phyloP scores from a whole-genome alignment of 2,797 vertebrate genomes.

The Hoplostethus atlanticus region DNA sequence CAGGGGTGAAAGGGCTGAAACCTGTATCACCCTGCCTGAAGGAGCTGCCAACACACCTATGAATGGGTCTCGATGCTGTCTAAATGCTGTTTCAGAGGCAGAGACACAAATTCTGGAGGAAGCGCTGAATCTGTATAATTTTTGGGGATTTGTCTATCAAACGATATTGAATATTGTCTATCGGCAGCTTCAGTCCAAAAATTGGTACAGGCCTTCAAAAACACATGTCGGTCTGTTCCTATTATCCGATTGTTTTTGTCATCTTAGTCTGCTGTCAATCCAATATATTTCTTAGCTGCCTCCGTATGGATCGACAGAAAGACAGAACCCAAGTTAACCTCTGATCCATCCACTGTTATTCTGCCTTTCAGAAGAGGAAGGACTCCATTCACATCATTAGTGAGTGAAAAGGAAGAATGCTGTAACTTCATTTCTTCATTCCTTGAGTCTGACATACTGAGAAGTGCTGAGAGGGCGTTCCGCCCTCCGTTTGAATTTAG shows the following conservation, averaged over 20 bases:
- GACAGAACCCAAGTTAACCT: too few species aligned
- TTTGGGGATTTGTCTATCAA: not conserved
- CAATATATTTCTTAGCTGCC: too few species aligned
- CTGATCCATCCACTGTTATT: not conserved
- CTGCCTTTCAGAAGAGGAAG: not conserved
- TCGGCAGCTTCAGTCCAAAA: too few species aligned
- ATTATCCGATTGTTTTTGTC: too few species aligned
- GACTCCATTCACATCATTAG: too few species aligned
- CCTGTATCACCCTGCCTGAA: conserved; percentile 20
- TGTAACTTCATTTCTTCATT: not conserved
- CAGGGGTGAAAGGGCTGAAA: conserved; percentile 3
- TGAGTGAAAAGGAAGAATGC: not conserved
- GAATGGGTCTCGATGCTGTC: not conserved
- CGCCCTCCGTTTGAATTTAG: conserved; percentile 11
- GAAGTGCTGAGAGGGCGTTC: not conserved
- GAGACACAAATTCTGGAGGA: conserved; percentile 3
- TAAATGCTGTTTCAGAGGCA: conserved; percentile 21
- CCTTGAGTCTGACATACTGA: not conserved
- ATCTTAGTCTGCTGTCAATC: too few species aligned
- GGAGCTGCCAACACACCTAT: conserved; percentile 27
- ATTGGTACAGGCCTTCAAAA: too few species aligned
- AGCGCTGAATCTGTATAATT: not conserved
- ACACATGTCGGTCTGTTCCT: too few species aligned
- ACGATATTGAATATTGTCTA: too few species aligned
- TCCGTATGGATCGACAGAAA: too few species aligned